Percentiles rank a stretch among this genome's conserved stretches.
These are phyloP conservation scores for Hyles vespertilio DNA, from an alignment of 1,140 invertebrate species.

Conservation along the genomic window DNA sequence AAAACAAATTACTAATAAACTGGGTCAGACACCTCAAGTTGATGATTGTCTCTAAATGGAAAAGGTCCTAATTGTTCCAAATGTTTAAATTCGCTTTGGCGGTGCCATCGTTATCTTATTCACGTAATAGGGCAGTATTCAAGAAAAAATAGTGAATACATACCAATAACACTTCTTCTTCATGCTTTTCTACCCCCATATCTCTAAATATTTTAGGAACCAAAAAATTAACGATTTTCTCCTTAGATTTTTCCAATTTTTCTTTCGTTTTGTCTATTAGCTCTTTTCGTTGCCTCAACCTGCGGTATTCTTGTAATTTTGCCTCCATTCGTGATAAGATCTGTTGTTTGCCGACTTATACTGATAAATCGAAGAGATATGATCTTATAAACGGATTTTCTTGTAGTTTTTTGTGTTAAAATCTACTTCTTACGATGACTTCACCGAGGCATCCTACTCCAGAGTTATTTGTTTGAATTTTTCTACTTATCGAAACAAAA, in stretches of 20 bases:
- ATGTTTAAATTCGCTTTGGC: not conserved
- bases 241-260: conserved; percentile 43
- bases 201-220: conserved; percentile 40
- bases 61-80: not conserved
- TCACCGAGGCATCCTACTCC: too few relatives aligned
- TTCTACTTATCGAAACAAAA: too few relatives aligned
- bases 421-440: too few relatives aligned
- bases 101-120: not conserved
- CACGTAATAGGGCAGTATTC: too few relatives aligned
- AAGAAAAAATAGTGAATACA: conserved; percentile 1
- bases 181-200: conserved; percentile 39
- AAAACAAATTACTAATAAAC: too few relatives aligned
- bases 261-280: conserved; percentile 51
- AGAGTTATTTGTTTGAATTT: too few relatives aligned
- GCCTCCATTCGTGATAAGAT: conserved; percentile 55
- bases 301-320: conserved; percentile 64
- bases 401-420: too few relatives aligned
- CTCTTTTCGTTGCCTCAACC: conserved; percentile 54
- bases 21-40: too few relatives aligned
- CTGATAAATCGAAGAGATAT: not conserved
- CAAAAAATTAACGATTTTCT: conserved; percentile 40
- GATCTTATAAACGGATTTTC: not conserved
- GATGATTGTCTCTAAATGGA: not conserved
- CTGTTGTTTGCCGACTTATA: not conserved
- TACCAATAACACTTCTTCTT: conserved; percentile 53